Conservation (phyloP, 2,888 invertebrate species). For the Andrena chrysosceles region DNA sequence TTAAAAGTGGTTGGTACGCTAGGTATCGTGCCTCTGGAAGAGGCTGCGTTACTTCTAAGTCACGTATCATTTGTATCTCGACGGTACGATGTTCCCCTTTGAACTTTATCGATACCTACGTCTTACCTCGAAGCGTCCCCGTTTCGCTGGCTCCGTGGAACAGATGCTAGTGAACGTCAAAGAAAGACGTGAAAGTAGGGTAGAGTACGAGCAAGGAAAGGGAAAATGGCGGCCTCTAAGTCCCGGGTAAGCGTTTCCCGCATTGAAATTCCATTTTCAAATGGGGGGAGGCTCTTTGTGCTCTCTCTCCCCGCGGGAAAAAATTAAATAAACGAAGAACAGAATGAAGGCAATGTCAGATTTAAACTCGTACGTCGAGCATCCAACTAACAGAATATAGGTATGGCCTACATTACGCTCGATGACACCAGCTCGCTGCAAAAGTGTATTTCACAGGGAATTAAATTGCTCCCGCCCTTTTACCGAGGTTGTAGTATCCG, state of each 20-base stretch:
- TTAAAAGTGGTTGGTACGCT: neutral
- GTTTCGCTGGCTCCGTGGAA: conserved; percentile 7
- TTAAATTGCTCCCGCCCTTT: neutral
- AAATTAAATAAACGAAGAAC: conserved; percentile 47
- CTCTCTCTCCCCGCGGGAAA: neutral
- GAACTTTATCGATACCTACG: conserved; percentile 48
- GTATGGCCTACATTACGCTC: neutral
- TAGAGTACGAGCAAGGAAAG: neutral
- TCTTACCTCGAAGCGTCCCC: conserved; percentile 19
- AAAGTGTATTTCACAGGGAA: neutral
- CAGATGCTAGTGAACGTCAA: conserved; percentile 37
- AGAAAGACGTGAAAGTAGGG: conserved; percentile 22
- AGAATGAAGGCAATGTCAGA: conserved; percentile 15
- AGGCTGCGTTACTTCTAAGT: conserved; percentile 14
- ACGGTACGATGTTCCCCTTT: conserved; percentile 28
- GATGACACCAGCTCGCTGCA: neutral
- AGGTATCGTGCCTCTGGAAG: neutral
- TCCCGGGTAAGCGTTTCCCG: conserved; percentile 35
- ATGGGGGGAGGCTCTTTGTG: conserved; percentile 14
- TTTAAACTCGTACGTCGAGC: conserved; percentile 17
- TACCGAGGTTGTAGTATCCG: neutral
- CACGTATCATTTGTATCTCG: conserved; percentile 43
- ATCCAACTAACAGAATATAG: conserved; percentile 5
- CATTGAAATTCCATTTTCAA: conserved; percentile 48
- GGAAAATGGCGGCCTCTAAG: conserved; percentile 17